phyloP scores from a whole-genome alignment of 1,140 invertebrate genomes.

The Leguminivora glycinivorella region DNA sequence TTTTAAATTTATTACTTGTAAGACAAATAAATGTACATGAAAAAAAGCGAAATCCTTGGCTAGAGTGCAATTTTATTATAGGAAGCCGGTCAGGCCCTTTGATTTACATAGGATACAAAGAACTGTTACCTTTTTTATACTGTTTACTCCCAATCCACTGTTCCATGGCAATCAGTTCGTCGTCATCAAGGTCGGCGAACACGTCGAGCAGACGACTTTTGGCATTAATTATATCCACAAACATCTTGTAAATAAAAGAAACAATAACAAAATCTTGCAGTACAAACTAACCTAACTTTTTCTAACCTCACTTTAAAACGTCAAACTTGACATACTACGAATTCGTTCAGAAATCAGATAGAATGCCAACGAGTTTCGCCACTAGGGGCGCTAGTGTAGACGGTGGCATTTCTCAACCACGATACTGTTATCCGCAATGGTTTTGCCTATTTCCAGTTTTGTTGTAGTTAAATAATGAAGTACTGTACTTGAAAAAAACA shows the following conservation, averaged over 20 bases:
- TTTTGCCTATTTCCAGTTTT: no score
- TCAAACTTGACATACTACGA: neutral
- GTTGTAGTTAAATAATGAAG: no score
- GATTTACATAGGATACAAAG: no score
- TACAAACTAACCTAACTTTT: neutral
- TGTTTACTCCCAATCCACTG: slow-evolving; percentile 60
- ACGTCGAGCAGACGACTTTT: slow-evolving; percentile 52
- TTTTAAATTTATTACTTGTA: no score
- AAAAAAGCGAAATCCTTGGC: no score
- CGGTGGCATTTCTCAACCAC: no score
- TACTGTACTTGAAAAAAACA: no score
- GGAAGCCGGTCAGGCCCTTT: no score
- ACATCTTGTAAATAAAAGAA: neutral
- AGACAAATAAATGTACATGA: no score
- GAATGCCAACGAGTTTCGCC: neutral
- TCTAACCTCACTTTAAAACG: neutral
- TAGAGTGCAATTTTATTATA: no score
- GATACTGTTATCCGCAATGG: no score
- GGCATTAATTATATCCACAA: neutral
- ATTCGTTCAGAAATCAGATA: neutral
- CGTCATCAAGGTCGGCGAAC: slow-evolving; percentile 49
- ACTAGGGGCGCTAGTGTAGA: no score
- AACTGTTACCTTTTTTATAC: slow-evolving; percentile 59
- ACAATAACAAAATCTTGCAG: neutral
- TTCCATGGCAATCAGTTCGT: slow-evolving; percentile 50